A percentile compares a stretch with the other conserved stretches of the same genome.
phyloP scores from a whole-genome alignment of 2,113 vertebrate genomes.

The Strigops habroptila region DNA sequence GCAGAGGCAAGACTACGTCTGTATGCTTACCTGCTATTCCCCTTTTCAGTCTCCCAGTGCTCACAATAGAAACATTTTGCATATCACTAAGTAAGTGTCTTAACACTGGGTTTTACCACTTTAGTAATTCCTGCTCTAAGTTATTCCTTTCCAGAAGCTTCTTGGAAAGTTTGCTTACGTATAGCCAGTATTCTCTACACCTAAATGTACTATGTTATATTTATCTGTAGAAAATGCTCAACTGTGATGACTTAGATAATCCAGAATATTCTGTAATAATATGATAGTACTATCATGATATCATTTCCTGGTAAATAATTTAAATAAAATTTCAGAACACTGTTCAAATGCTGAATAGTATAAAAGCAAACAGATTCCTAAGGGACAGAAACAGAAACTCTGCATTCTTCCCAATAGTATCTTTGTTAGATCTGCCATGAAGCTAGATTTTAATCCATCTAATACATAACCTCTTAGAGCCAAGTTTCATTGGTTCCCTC shows the following conservation, averaged over 20 bases:
- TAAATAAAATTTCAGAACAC: neutral
- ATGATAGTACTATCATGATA: neutral
- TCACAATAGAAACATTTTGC: neutral
- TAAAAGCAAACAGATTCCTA: neutral
- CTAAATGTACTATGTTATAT: neutral
- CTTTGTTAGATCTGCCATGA: neutral
- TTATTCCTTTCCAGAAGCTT: neutral
- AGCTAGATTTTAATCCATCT: slow-evolving; percentile 3
- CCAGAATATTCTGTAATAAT: neutral
- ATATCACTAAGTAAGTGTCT: neutral
- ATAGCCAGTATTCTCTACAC: neutral
- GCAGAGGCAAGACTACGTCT: neutral
- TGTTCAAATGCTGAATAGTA: neutral
- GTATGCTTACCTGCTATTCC: neutral
- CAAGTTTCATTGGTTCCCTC: slow-evolving; percentile 8
- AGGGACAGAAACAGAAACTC: neutral
- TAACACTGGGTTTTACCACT: neutral
- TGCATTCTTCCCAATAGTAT: neutral
- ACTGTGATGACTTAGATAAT: neutral
- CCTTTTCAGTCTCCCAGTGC: neutral
- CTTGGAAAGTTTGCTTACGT: neutral
- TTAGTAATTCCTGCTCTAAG: neutral
- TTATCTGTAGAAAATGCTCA: neutral
- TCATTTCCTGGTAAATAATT: neutral
- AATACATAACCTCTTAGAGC: slow-evolving; percentile 21